A percentile compares a stretch with the other conserved stretches of the same genome.
phyloP scores from a whole-genome alignment of 2,888 invertebrate species.

The Lottia gigantea region DNA sequence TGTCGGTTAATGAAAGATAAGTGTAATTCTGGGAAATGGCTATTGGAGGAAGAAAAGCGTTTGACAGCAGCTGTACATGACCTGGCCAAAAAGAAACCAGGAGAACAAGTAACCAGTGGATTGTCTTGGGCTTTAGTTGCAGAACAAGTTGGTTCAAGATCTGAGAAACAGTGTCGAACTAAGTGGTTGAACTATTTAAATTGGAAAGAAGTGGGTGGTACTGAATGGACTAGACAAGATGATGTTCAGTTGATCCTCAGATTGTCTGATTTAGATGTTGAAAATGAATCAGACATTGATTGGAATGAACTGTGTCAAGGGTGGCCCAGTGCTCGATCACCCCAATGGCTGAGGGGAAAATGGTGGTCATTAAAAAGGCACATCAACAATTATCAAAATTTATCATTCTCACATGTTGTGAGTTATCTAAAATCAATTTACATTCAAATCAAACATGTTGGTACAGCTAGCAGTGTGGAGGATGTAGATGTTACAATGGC shows the following conservation, averaged over 20 bases:
- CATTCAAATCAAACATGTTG: neutral
- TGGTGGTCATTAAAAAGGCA: slow-evolving; percentile 71
- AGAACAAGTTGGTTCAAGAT: slow-evolving; percentile 67
- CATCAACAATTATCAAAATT: slow-evolving; percentile 62
- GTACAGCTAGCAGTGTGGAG: slow-evolving; percentile 12
- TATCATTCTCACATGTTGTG: slow-evolving; percentile 60
- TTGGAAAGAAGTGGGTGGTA: slow-evolving; percentile 70
- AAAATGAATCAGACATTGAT: slow-evolving; percentile 69
- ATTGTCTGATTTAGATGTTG: slow-evolving; percentile 59
- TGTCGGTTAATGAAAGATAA: slow-evolving; percentile 70
- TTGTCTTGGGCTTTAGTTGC: slow-evolving; percentile 69
- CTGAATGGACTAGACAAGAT: slow-evolving; percentile 69
- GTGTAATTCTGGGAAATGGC: slow-evolving; percentile 70
- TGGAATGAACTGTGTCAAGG: slow-evolving; percentile 67
- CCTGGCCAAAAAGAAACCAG: slow-evolving; percentile 64
- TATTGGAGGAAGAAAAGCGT: slow-evolving; percentile 68
- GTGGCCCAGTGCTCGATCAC: slow-evolving; percentile 70
- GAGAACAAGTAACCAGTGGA: slow-evolving; percentile 66
- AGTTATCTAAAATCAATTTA: slow-evolving; percentile 7
- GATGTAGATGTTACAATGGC: slow-evolving; percentile 24
- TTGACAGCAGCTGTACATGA: slow-evolving; percentile 69
- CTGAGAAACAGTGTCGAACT: slow-evolving; percentile 71
- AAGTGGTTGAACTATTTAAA: slow-evolving; percentile 71
- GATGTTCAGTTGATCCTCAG: slow-evolving; percentile 68
- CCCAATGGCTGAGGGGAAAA: slow-evolving; percentile 70